A percentile compares a stretch with the other conserved stretches of the same genome.
Conservation (phyloP, 1,140 invertebrate genomes). For the Nixonia krombeini region DNA sequence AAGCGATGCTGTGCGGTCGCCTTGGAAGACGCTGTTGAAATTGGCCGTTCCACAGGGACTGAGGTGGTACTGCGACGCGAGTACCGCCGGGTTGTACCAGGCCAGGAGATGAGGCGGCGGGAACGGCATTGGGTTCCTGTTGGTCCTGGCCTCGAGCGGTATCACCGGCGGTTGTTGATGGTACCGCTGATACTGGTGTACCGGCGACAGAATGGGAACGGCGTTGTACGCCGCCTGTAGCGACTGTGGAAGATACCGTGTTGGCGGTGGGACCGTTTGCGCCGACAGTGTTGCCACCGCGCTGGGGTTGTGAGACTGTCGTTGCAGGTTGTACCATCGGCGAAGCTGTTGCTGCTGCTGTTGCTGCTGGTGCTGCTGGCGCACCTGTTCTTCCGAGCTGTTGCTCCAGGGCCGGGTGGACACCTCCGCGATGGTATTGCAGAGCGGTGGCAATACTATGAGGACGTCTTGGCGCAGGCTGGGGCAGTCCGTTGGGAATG, state of each 20-base stretch:
- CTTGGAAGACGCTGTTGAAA: slow-evolving; percentile 58
- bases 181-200: slow-evolving; percentile 55
- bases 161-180: slow-evolving; percentile 18
- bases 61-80: slow-evolving; percentile 62
- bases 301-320: slow-evolving; percentile 27
- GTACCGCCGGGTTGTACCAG: slow-evolving; percentile 21
- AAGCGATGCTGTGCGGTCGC: slow-evolving; percentile 68
- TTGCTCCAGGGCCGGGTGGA: slow-evolving; percentile 51
- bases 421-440: slow-evolving; percentile 56
- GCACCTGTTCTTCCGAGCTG: slow-evolving; percentile 34
- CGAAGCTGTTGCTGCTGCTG: too few relatives aligned
- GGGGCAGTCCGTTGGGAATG: slow-evolving; percentile 67
- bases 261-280: neutral
- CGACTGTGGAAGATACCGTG: slow-evolving; percentile 26
- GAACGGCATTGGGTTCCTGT: slow-evolving; percentile 3
- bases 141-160: slow-evolving; percentile 1
- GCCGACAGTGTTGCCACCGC: slow-evolving; percentile 6
- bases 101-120: slow-evolving; percentile 4
- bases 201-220: slow-evolving; percentile 60
- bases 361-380: slow-evolving; percentile 19
- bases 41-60: slow-evolving; percentile 68
- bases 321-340: slow-evolving; percentile 21
- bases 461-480: slow-evolving; percentile 69
- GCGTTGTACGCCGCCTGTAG: slow-evolving; percentile 51
- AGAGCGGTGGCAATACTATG: slow-evolving; percentile 68